A percentile compares a stretch with the other conserved stretches of the same genome.
Evolutionary conservation across 2,888 invertebrate species (phyloP).

Genomic region (Drosophila hamatofila): DNA sequence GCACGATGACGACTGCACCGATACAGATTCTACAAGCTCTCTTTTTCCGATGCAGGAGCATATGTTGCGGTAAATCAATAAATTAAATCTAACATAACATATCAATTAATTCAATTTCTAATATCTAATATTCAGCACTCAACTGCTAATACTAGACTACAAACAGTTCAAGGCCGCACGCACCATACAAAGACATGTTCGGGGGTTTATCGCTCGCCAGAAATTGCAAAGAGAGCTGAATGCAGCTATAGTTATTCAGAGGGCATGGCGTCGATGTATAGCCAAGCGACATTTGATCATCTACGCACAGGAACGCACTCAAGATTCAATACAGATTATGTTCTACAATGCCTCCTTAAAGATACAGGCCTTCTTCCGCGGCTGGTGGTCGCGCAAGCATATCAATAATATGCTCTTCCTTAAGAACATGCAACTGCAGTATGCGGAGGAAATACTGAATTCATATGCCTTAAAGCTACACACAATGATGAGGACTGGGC

Average conservation of each 20-base stretch:
- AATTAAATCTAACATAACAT: too few species aligned
- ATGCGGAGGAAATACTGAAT: slow-evolving; percentile 65
- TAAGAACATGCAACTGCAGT: slow-evolving; percentile 47
- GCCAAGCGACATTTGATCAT: slow-evolving; percentile 20
- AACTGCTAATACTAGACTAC: slow-evolving; percentile 64
- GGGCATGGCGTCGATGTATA: slow-evolving; percentile 65
- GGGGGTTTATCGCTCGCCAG: slow-evolving; percentile 59
- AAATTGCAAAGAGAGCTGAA: not conserved
- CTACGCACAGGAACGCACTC: slow-evolving; percentile 44
- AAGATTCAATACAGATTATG: slow-evolving; percentile 36
- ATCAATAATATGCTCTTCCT: slow-evolving; percentile 68
- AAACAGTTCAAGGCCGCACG: slow-evolving; percentile 77
- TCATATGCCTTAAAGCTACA: slow-evolving; percentile 69
- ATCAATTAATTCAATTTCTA: not conserved
- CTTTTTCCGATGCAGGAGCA: too few species aligned
- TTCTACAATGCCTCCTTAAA: slow-evolving; percentile 51
- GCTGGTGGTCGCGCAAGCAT: slow-evolving; percentile 76
- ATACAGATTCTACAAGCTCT: not conserved
- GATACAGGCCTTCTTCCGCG: slow-evolving; percentile 80
- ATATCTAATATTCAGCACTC: slow-evolving; percentile 39
- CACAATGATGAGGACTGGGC: slow-evolving; percentile 53
- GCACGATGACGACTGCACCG: too few species aligned
- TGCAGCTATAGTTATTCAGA: slow-evolving; percentile 67
- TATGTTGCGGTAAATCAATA: not conserved
- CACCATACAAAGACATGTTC: slow-evolving; percentile 68